Percentiles rank a stretch among this genome's conserved stretches.
Evolutionary conservation across 2,797 vertebrate genomes (phyloP).

Genomic region (Mycteria americana): DNA sequence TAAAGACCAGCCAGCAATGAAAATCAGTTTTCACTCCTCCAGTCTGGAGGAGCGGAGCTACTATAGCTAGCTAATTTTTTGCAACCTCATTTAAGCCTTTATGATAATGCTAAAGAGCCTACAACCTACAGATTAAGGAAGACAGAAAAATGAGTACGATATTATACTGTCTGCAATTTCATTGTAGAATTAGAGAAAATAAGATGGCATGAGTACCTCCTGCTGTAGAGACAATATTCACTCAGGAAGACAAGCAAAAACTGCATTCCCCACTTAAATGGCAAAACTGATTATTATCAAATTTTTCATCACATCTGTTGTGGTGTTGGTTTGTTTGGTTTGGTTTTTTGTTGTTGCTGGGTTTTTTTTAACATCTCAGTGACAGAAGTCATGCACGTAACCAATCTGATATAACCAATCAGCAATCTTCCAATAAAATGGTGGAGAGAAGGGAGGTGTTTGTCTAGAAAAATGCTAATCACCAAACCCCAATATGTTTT

Average conservation of each 20-base stretch:
- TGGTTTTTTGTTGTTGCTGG: neutral
- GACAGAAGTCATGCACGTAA: neutral
- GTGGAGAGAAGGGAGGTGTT: neutral
- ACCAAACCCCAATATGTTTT: neutral
- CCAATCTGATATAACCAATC: neutral
- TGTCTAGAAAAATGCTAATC: neutral
- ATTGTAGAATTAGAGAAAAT: neutral
- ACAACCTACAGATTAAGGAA: neutral
- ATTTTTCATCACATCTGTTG: neutral
- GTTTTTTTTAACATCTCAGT: neutral
- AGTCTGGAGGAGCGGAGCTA: neutral
- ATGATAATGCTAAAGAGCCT: neutral
- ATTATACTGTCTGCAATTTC: neutral
- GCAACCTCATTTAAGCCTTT: neutral
- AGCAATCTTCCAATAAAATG: neutral
- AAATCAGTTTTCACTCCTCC: neutral
- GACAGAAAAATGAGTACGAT: neutral
- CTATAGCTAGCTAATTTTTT: neutral
- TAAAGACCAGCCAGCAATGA: neutral
- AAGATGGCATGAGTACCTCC: neutral
- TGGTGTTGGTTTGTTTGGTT: neutral
- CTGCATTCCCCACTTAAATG: neutral
- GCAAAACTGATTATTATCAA: neutral
- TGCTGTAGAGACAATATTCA: neutral
- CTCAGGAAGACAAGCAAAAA: neutral